Percentiles rank a stretch among this genome's conserved stretches.
Evolutionary conservation across 2,113 vertebrate genomes (phyloP).

Genomic region (Athene cunicularia): DNA sequence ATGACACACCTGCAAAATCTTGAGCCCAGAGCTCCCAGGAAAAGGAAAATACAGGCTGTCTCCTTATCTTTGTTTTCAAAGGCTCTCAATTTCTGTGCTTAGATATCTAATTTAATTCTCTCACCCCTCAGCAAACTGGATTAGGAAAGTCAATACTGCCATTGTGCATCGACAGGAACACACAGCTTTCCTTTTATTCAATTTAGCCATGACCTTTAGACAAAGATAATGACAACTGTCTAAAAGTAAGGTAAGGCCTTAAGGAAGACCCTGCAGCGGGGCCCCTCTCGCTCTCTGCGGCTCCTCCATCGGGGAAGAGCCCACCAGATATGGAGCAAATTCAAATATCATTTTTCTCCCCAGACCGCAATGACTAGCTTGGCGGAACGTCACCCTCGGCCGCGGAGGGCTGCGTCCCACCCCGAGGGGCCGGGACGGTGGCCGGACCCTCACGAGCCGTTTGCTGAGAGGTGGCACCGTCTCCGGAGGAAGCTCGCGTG

Average conservation of each 20-base stretch:
- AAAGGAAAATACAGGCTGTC: slow-evolving; percentile 82
- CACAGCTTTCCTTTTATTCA: slow-evolving; percentile 88
- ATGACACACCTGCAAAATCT: slow-evolving; percentile 94
- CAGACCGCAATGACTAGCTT: accelerated
- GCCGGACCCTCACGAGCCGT: background rate
- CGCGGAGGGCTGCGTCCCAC: background rate
- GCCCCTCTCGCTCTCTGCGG: background rate
- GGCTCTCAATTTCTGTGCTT: slow-evolving; percentile 88
- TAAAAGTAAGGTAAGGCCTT: slow-evolving; percentile 80
- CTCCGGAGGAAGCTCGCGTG: accelerated
- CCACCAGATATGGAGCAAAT: background rate
- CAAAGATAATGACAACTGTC: slow-evolving; percentile 87
- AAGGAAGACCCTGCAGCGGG: slow-evolving; percentile 67
- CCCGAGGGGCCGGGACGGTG: background rate
- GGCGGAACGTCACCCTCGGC: accelerated
- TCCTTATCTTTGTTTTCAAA: slow-evolving; percentile 87
- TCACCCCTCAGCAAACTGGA: slow-evolving; percentile 90
- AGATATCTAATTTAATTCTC: slow-evolving; percentile 94
- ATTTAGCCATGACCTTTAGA: slow-evolving; percentile 88
- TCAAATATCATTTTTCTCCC: background rate
- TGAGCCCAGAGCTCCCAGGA: slow-evolving; percentile 85
- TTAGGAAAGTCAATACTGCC: slow-evolving; percentile 90
- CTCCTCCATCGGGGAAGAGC: slow-evolving; percentile 3
- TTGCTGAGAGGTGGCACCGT: background rate
- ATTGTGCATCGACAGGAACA: slow-evolving; percentile 86